Percentiles rank a stretch among this genome's conserved stretches.
Evolutionary conservation across 2,888 invertebrate genomes (phyloP).

Genomic region (Cantharis flavilabris): DNA sequence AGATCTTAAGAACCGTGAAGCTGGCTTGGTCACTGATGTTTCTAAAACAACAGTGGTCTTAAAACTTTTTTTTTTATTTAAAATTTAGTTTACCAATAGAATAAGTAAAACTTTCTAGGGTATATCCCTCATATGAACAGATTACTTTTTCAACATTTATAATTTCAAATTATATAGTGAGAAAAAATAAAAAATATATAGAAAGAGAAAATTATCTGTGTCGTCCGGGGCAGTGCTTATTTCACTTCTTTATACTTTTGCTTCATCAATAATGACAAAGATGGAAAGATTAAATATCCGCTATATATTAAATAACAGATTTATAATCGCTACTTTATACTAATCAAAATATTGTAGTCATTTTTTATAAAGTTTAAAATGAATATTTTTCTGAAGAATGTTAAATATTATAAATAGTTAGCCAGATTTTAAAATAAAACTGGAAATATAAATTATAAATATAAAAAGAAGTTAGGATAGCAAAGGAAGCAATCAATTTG

Average conservation of each 20-base stretch:
- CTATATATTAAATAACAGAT: not conserved
- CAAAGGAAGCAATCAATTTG: not conserved
- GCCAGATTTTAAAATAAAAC: too few relatives aligned
- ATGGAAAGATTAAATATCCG: not conserved
- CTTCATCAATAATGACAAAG: too few relatives aligned
- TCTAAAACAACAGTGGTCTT: slow-evolving; percentile 25
- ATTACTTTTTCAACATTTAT: not conserved
- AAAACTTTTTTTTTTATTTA: not conserved
- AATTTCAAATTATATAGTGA: not conserved
- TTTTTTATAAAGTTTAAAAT: not conserved
- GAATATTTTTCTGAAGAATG: not conserved
- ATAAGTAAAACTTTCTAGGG: not conserved
- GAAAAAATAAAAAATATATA: not conserved
- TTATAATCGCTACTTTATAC: not conserved
- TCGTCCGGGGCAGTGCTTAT: not conserved
- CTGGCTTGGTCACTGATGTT: slow-evolving; percentile 44
- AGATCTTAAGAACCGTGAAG: slow-evolving; percentile 50
- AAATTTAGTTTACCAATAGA: not conserved
- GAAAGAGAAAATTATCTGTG: not conserved
- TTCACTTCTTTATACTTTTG: not conserved
- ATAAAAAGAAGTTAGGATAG: not conserved
- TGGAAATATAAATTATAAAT: too few relatives aligned
- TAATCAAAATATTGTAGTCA: not conserved
- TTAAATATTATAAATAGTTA: too few relatives aligned
- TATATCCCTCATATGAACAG: too few relatives aligned